A percentile compares a stretch with the other conserved stretches of the same genome.
Conservation (phyloP, 2,888 invertebrate species). For the Leucozona laternaria region DNA sequence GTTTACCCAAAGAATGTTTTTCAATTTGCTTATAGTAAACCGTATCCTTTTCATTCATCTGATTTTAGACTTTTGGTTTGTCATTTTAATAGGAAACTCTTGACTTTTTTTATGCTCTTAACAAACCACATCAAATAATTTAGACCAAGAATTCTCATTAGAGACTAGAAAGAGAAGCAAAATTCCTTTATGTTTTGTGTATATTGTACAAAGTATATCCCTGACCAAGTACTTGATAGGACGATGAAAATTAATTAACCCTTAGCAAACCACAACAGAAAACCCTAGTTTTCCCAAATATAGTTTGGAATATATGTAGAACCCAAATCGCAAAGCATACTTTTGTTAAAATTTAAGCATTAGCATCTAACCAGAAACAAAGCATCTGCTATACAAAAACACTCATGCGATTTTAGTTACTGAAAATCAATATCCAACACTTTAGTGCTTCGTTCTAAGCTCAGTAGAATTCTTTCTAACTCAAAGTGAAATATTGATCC, state of each 20-base stretch:
- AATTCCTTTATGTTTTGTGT: neutral
- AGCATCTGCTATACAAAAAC: conserved; percentile 4
- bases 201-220: neutral
- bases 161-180: conserved; percentile 1
- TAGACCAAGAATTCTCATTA: conserved; percentile 17
- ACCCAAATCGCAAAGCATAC: conserved; percentile 14
- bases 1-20: conserved; percentile 16
- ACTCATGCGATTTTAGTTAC: conserved; percentile 15
- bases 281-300: conserved; percentile 5
- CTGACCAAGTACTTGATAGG: conserved; percentile 27
- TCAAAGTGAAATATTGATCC: conserved; percentile 30
- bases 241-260: conserved; percentile 33
- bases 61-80: conserved; percentile 28
- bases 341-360: conserved; percentile 13
- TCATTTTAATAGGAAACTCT: conserved; percentile 30
- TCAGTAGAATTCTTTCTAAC: conserved; percentile 13
- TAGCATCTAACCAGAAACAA: neutral
- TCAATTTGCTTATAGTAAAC: conserved; percentile 22
- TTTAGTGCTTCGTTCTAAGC: neutral
- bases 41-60: conserved; percentile 20
- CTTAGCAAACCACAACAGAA: conserved; percentile 32
- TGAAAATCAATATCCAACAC: conserved; percentile 29
- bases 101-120: conserved; percentile 14
- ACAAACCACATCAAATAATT: conserved; percentile 34
- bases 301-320: neutral